Conservation (phyloP, 1,140 invertebrate genomes). For the Euura lappo region DNA sequence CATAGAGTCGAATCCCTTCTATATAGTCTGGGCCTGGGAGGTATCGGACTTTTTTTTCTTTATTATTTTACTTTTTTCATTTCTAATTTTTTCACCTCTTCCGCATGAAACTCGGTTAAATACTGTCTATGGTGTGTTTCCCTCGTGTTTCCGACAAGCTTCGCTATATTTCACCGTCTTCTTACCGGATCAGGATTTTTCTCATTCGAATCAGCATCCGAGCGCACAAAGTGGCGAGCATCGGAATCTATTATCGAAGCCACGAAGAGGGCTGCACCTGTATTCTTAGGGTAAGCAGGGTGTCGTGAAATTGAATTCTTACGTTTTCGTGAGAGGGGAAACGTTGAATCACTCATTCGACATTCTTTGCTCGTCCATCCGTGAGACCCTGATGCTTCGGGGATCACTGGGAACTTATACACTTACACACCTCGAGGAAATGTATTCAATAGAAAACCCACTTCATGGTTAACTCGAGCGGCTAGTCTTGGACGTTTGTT, state of each 20-base stretch:
- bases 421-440: neutral
- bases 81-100: too few relatives aligned
- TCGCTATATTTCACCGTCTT: neutral
- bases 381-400: neutral
- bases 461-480: constrained; percentile 5
- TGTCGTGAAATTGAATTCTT: neutral
- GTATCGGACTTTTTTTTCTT: too few relatives aligned
- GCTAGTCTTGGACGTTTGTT: neutral
- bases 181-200: neutral
- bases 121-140: neutral
- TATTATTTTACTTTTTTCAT: too few relatives aligned
- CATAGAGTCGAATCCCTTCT: too few relatives aligned
- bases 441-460: neutral
- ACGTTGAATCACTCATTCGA: neutral
- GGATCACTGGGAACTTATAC: neutral
- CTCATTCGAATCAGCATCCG: neutral
- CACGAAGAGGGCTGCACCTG: neutral
- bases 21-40: too few relatives aligned
- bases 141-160: neutral
- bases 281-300: neutral
- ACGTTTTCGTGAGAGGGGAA: neutral
- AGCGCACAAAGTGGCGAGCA: neutral
- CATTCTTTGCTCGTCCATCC: neutral
- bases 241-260: neutral
- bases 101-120: too few relatives aligned